Percentiles rank a stretch among this genome's conserved stretches.
Evolutionary conservation across 2,113 vertebrate genomes (phyloP).

Genomic region (Phycodurus eques): DNA sequence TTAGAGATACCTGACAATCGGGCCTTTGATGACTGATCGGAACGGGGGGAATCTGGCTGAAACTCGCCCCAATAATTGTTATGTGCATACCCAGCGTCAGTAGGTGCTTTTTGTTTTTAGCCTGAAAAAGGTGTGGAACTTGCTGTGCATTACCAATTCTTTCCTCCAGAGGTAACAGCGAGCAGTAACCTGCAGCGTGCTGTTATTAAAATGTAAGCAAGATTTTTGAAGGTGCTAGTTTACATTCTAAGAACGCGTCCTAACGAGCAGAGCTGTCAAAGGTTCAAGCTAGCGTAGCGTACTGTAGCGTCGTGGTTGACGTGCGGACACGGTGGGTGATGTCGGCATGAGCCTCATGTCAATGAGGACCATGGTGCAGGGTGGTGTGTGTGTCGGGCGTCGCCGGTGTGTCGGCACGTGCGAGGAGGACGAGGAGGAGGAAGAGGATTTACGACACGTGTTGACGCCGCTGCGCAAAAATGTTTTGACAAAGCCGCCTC

Average conservation of each 20-base stretch:
- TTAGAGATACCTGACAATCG: too few relatives aligned
- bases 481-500: conserved; percentile 53
- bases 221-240: neutral
- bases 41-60: neutral
- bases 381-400: conserved; percentile 14
- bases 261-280: conserved; percentile 54
- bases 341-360: conserved; percentile 37
- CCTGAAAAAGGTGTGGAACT: too few relatives aligned
- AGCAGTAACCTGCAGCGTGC: neutral
- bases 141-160: neutral
- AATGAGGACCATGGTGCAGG: conserved; percentile 41
- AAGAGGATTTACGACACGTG: conserved; percentile 48
- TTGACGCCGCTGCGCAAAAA: conserved; percentile 52
- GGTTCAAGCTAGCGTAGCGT: conserved; percentile 4
- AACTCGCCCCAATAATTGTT: neutral
- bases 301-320: neutral
- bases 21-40: neutral
- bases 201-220: neutral
- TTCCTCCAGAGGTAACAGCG: neutral
- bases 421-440: neutral
- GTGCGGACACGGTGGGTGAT: conserved; percentile 30
- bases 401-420: conserved; percentile 11
- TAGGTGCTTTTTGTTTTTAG: too few relatives aligned
- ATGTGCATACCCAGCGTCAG: too few relatives aligned
- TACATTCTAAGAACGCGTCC: conserved; percentile 26